Base-by-base conservation (phyloP, 2,888 invertebrate genomes). In the Drosophila borealis region DNA sequence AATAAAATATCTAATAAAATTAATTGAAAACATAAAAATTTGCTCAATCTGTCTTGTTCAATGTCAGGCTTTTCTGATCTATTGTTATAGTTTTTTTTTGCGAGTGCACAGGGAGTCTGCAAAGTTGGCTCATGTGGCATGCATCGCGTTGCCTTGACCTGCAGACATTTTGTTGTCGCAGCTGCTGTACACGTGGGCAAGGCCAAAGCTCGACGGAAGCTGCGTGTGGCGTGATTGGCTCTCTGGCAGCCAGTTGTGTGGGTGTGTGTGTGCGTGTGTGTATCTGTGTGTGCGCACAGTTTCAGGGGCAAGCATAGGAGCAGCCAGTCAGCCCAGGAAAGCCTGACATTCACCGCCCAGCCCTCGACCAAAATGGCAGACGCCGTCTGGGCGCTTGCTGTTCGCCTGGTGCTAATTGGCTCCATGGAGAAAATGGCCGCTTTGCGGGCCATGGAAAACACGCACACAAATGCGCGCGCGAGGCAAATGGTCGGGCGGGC, bases 371-470 rank as follows among this genome's bases (percentile, higher is more conserved):
- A 50, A 55, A 51, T 51, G 45, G 46, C 41, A 34, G 19, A 37
- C 37, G 42, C 36, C 45, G 56, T 68, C 49, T 50, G 34, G 48
- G 57, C 61, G 63, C 46, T 70, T 89, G 75, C 91, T 90, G 90
- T 57, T 89, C 81, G 89, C 90, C 90, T 89, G 82, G 81, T 85
- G 65, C 50, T 80, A 80, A 85, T 91, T 90, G 88, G 90, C 91
- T 90, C 90, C 83, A 87, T 90, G 78, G 90, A 89, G 90, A 90
- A 91, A 90, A 91, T 90, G 90, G 91, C 91, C 81, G 91, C 81
- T 87, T 64, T 70, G 67, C 73, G 51, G 37, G 53, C 45, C 63
- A 63, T 50, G 63, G 46, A 61, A 70, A 54, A 59, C 36, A 44
- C 67, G 29, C 67, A 62, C 42, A 61, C 72, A 63, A 36, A 63